Base-by-base conservation (phyloP, 2,797 vertebrate species). In the Smutsia temminckii region DNA sequence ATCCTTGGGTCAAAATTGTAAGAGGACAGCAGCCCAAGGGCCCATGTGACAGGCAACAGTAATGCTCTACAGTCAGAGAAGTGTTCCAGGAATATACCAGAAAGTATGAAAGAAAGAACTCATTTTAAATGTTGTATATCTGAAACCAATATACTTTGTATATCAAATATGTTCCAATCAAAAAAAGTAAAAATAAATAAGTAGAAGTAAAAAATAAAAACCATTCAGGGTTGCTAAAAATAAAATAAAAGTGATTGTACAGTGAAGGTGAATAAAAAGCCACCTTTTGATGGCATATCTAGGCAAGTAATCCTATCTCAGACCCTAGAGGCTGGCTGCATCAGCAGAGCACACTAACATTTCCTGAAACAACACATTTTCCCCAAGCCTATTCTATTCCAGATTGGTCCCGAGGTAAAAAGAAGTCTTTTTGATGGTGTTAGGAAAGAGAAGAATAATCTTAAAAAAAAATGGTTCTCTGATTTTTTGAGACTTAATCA, bases 301-400 rank as follows among this genome's bases (percentile, higher is more conserved):
- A 49, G 20, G 83, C 23, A 53, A 40, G 53, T 17, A 79, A 12
- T 59, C 4, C n/a, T 78, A 12, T 1, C 17, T 25, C 17, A 46
- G 12, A 16, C 0, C 1, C 13, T 2, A 32, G 20, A 40, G 7
- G 27, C 1, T 3, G 40, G 4, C 4, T 32, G 7, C 2, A 53
- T 14, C 29, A 79, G 51, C 11, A 16, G 18, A 2, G 20, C 5
- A 4, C 0, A 9, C 0, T 21, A 6, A 34, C 18, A 49, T 69
- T 42, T 61, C 5, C 25, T 74, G 6, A 18, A 80, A 34, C 17
- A 55, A 53, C 2, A 8, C 3, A 7, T 32, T 16, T 20, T 13
- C 57, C 40, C 20, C 23, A 59, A 11, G 25, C 10, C 25, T 53
- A 1, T 21, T 63, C 42, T 17, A 9, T 12, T 59, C 29, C 32